These are phyloP conservation scores for Nowickia ferox DNA, from an alignment of 2,888 invertebrate species.

Conservation along the genomic window DNA sequence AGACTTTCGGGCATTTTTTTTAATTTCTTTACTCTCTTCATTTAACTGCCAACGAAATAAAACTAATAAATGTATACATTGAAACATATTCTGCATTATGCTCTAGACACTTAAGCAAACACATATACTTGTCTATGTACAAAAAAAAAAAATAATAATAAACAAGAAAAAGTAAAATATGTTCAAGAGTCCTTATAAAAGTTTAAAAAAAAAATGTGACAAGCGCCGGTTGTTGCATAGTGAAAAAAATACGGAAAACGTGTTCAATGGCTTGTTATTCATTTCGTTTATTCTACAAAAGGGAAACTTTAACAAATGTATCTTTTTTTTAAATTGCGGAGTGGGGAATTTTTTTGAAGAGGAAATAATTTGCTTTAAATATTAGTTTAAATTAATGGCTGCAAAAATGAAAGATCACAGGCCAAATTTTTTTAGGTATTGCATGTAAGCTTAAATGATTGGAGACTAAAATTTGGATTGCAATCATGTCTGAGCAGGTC, in stretches of 20 bases:
- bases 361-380: too few relatives aligned
- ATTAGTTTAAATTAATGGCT: too few relatives aligned
- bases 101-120: not conserved
- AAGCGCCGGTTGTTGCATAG: slow-evolving; percentile 51
- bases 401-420: too few relatives aligned
- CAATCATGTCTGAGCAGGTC: too few relatives aligned
- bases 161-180: slow-evolving; percentile 42
- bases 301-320: not conserved
- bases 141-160: not conserved
- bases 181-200: slow-evolving; percentile 64
- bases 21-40: not conserved
- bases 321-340: too few relatives aligned
- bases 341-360: too few relatives aligned
- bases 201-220: slow-evolving; percentile 57
- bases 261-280: slow-evolving; percentile 70
- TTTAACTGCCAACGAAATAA: not conserved
- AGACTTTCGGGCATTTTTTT: too few relatives aligned
- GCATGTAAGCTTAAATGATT: too few relatives aligned
- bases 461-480: too few relatives aligned
- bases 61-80: slow-evolving; percentile 27
- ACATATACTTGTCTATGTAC: not conserved
- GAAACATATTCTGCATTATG: not conserved
- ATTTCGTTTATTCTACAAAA: slow-evolving; percentile 43
- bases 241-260: slow-evolving; percentile 53
- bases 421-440: too few relatives aligned